These are phyloP conservation scores for Linyphia triangularis DNA, from an alignment of 2,888 invertebrate species.

Conservation along the genomic window DNA sequence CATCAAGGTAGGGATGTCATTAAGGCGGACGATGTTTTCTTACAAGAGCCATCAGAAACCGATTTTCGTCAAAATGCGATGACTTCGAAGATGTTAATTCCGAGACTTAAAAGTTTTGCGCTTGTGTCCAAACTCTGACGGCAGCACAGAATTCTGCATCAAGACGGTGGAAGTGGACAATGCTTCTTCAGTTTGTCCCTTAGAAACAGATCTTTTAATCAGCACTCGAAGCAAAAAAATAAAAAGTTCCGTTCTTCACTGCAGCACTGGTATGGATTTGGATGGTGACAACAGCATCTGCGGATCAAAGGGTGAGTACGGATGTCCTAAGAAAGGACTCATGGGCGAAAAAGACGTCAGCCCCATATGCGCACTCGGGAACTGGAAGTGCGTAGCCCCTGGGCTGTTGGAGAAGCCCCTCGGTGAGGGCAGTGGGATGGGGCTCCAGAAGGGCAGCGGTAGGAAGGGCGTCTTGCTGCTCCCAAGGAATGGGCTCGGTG, in stretches of 20 bases:
- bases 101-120: neutral
- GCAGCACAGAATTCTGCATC: neutral
- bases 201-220: neutral
- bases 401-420: slow-evolving; percentile 68
- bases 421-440: slow-evolving; percentile 76
- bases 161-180: neutral
- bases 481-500: slow-evolving; percentile 79
- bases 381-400: slow-evolving; percentile 77
- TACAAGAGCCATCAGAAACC: too few species aligned
- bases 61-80: too few species aligned
- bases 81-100: neutral
- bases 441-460: slow-evolving; percentile 76
- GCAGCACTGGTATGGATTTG: slow-evolving; percentile 77
- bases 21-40: too few species aligned
- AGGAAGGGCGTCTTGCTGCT: slow-evolving; percentile 77
- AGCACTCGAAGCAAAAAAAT: neutral
- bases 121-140: neutral
- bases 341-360: slow-evolving; percentile 74
- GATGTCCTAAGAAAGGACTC: slow-evolving; percentile 75
- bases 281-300: slow-evolving; percentile 76
- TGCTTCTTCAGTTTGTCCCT: neutral
- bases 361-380: slow-evolving; percentile 76
- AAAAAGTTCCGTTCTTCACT: slow-evolving; percentile 57
- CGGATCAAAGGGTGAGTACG: slow-evolving; percentile 76
- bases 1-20: too few species aligned